Conservation (phyloP, 2,113 vertebrate species). For the Nothocercus nigrocapillus region DNA sequence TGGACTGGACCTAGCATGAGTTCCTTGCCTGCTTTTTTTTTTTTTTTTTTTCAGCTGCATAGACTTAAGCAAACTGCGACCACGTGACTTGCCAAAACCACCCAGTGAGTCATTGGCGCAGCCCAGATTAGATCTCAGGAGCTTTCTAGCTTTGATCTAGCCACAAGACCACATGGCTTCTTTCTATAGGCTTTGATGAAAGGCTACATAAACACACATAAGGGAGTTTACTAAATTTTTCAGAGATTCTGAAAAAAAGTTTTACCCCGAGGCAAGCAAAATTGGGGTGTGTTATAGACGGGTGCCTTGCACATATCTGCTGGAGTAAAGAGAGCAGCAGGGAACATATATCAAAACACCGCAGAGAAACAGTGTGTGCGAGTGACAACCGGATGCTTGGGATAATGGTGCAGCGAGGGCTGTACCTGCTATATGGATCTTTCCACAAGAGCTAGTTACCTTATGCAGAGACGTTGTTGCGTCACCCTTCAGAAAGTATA, state of each 20-base stretch:
- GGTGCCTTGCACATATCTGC: not conserved
- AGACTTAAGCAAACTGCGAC: constrained; percentile 44
- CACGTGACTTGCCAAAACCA: constrained; percentile 64
- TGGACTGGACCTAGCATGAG: not conserved
- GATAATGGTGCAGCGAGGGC: not conserved
- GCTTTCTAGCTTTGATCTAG: constrained; percentile 69
- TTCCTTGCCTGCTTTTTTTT: not conserved
- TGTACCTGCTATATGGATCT: constrained; percentile 41
- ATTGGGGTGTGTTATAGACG: not conserved
- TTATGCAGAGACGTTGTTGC: constrained; percentile 23
- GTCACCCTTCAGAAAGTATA: constrained; percentile 60
- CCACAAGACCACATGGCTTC: constrained; percentile 65
- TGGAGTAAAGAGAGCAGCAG: not conserved
- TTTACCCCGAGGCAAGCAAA: constrained; percentile 24
- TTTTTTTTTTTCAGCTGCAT: constrained; percentile 10
- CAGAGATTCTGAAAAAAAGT: constrained; percentile 41
- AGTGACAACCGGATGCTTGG: constrained; percentile 2
- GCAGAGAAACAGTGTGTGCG: not conserved
- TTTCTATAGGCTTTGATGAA: constrained; percentile 71
- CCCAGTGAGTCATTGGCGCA: constrained; percentile 67
- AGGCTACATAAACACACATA: constrained; percentile 61
- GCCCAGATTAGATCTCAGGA: constrained; percentile 70
- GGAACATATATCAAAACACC: not conserved
- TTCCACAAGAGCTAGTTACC: constrained; percentile 51
- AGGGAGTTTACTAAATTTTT: constrained; percentile 44